These are phyloP conservation scores for Drosophila stalkeri DNA, from an alignment of 2,888 invertebrate genomes.

Conservation along the genomic window DNA sequence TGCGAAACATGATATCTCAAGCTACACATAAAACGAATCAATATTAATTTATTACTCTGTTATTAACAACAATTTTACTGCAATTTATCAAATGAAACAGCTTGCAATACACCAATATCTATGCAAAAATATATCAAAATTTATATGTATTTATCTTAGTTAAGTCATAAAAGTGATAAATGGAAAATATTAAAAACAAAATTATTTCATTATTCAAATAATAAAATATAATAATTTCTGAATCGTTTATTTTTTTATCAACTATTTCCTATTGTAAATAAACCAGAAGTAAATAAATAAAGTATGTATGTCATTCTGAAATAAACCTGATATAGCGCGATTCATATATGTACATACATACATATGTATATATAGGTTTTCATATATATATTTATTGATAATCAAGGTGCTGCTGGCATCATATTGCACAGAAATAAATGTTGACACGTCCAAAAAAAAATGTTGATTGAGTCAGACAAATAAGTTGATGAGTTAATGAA, in stretches of 20 bases:
- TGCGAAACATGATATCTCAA: slow-evolving; percentile 9
- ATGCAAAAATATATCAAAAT: too few relatives aligned
- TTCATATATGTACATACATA: background rate
- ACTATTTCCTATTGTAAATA: background rate
- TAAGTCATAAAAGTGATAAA: too few relatives aligned
- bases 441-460: slow-evolving; percentile 19
- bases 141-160: too few relatives aligned
- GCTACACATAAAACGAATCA: slow-evolving; percentile 1
- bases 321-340: slow-evolving; percentile 19
- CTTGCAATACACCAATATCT: background rate
- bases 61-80: slow-evolving; percentile 1
- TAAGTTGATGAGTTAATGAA: slow-evolving; percentile 24
- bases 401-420: slow-evolving; percentile 33
- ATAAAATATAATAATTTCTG: too few relatives aligned
- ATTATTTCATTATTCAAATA: too few relatives aligned
- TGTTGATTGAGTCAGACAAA: slow-evolving; percentile 38
- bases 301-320: background rate
- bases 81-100: background rate
- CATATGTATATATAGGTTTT: background rate
- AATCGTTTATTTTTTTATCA: too few relatives aligned
- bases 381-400: slow-evolving; percentile 3
- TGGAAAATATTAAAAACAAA: too few relatives aligned
- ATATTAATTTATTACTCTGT: background rate
- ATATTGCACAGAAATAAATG: slow-evolving; percentile 27
- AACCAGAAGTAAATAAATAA: background rate